These are phyloP conservation scores for Psilopogon haemacephalus DNA, from an alignment of 2,113 vertebrate genomes.

Conservation along the genomic window DNA sequence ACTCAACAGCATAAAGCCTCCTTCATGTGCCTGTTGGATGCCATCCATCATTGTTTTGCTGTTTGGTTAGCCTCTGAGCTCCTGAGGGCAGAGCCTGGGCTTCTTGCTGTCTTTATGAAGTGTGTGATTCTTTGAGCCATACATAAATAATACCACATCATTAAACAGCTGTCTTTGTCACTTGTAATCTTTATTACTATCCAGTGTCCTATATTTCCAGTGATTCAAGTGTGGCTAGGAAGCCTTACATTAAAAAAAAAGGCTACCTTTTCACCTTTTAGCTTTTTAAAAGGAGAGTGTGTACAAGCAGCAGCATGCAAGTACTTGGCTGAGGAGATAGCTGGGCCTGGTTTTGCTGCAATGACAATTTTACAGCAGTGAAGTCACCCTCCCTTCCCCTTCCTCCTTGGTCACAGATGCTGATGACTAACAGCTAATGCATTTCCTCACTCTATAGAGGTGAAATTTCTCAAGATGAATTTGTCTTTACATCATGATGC, in stretches of 20 bases:
- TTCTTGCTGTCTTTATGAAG: slow-evolving; percentile 13
- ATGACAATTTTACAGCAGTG: slow-evolving; percentile 5
- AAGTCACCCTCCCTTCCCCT: slow-evolving; percentile 15
- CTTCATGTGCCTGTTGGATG: background rate
- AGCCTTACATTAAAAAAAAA: background rate
- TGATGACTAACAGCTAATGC: slow-evolving; percentile 30
- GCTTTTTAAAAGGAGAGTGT: background rate
- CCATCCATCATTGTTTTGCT: background rate
- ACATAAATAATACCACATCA: slow-evolving; percentile 21
- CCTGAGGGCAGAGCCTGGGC: background rate
- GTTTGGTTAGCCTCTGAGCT: slow-evolving; percentile 40
- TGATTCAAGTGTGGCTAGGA: background rate
- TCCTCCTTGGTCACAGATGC: background rate
- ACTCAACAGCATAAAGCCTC: background rate
- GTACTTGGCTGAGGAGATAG: background rate
- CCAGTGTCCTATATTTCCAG: background rate
- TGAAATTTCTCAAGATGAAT: slow-evolving; percentile 15
- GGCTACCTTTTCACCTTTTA: background rate
- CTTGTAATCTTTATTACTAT: slow-evolving; percentile 7
- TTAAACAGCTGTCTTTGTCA: slow-evolving; percentile 19
- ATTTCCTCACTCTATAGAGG: slow-evolving; percentile 20
- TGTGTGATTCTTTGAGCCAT: slow-evolving; percentile 2
- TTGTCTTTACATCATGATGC: background rate
- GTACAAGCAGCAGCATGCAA: background rate
- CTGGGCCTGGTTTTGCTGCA: slow-evolving; percentile 3